These are phyloP conservation scores for Sebastes minor DNA, from an alignment of 2,797 vertebrate genomes.

Conservation along the genomic window DNA sequence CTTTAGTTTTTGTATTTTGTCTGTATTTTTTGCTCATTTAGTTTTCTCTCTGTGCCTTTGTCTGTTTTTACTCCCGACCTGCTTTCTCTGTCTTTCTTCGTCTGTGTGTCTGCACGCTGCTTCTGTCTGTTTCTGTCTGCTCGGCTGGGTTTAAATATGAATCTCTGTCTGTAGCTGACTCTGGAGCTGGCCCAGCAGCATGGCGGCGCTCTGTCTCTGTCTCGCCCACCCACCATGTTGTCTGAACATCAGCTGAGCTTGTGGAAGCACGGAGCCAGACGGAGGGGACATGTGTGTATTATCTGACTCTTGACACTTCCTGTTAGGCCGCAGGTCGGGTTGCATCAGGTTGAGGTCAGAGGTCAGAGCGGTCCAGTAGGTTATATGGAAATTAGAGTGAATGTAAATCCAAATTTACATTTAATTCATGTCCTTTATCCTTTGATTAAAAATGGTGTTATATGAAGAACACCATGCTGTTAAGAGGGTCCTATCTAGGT, in stretches of 20 bases:
- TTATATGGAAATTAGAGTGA: background rate
- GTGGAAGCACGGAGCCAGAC: constrained; percentile 73
- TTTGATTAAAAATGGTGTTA: background rate
- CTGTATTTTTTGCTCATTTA: background rate
- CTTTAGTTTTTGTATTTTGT: background rate
- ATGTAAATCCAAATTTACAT: background rate
- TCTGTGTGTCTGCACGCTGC: background rate
- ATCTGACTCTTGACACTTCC: constrained; percentile 28
- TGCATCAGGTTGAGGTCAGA: background rate
- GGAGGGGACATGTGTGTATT: constrained; percentile 75
- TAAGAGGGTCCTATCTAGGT: background rate
- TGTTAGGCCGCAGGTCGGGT: constrained; percentile 17
- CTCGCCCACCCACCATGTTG: constrained; percentile 77
- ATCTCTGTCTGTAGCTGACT: constrained; percentile 51
- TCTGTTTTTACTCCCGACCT: constrained; percentile 20
- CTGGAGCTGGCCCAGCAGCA: constrained; percentile 76
- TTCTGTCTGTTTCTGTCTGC: background rate
- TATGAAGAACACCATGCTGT: background rate
- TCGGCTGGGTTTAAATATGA: background rate
- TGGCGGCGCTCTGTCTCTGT: constrained; percentile 74
- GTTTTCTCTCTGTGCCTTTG: constrained; percentile 12
- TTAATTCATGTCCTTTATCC: background rate
- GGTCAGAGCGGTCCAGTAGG: background rate
- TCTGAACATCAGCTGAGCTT: constrained; percentile 80
- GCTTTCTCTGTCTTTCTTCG: constrained; percentile 22